These are phyloP conservation scores for Ylistrum balloti DNA, from an alignment of 1,140 invertebrate species.

Conservation along the genomic window DNA sequence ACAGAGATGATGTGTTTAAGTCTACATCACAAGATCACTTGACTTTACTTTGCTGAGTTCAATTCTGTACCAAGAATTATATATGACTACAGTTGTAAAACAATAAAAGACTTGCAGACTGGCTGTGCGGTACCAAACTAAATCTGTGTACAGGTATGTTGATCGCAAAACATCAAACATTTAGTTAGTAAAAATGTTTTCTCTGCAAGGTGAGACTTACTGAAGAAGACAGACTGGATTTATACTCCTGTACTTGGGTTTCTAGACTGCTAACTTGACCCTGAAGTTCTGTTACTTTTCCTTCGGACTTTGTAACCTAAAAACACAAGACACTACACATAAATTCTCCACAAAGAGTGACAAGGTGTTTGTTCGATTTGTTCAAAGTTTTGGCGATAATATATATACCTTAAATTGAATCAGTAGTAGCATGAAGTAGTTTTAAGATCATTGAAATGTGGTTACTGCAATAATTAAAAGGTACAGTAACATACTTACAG, in stretches of 20 bases:
- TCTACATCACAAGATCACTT: background rate
- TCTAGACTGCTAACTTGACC: slow-evolving; percentile 52
- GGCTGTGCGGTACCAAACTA: background rate
- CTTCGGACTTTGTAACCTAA: slow-evolving; percentile 64
- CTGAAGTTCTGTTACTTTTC: slow-evolving; percentile 58
- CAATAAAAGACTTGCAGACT: too few relatives aligned
- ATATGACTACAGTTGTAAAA: background rate
- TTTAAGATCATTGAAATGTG: too few relatives aligned
- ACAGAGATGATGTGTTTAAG: background rate
- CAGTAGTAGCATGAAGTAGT: too few relatives aligned
- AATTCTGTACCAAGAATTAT: too few relatives aligned
- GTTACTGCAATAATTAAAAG: too few relatives aligned
- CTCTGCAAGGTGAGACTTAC: slow-evolving; percentile 3
- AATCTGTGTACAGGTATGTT: background rate
- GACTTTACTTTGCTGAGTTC: too few relatives aligned
- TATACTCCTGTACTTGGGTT: slow-evolving; percentile 45
- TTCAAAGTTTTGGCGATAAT: background rate
- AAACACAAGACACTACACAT: slow-evolving; percentile 5
- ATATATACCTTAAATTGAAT: background rate
- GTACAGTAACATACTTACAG: slow-evolving; percentile 46
- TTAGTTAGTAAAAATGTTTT: too few relatives aligned
- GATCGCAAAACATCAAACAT: too few relatives aligned
- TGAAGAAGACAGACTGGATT: slow-evolving; percentile 12
- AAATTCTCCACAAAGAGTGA: background rate
- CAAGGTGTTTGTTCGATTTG: background rate